phyloP scores from a whole-genome alignment of 2,797 vertebrate species.

The Etheostoma perlongum region DNA sequence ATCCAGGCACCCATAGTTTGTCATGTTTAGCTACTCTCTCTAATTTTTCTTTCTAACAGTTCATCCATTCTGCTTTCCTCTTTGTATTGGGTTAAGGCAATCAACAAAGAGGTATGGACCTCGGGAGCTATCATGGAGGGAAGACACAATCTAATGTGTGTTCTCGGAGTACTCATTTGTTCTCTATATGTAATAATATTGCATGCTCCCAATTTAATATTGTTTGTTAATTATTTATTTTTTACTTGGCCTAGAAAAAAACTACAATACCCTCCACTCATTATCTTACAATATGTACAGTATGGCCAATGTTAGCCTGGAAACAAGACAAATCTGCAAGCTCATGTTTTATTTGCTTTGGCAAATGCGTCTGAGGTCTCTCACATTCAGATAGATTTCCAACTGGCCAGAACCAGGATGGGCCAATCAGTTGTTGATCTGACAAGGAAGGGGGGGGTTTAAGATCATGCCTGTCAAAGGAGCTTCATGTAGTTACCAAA shows the following conservation, averaged over 20 bases:
- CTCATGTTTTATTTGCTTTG: no score
- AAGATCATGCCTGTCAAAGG: no score
- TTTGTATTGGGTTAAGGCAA: slow-evolving; percentile 10
- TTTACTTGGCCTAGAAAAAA: background rate
- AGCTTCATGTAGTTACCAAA: no score
- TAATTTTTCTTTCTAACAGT: background rate
- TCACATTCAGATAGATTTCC: no score
- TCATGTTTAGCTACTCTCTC: background rate
- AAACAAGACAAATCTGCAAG: no score
- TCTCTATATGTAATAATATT: background rate
- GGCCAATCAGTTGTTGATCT: no score
- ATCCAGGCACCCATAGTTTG: background rate
- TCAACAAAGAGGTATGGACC: slow-evolving; percentile 2
- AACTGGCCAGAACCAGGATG: no score
- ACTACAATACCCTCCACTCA: background rate
- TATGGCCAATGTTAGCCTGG: background rate
- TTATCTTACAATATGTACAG: background rate
- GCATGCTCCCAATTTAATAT: background rate
- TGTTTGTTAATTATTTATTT: background rate
- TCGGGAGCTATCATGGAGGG: background rate
- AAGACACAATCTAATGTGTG: background rate
- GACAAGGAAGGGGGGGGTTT: no score
- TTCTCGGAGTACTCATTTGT: background rate
- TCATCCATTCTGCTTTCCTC: slow-evolving; percentile 1
- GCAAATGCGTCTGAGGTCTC: no score